Evolutionary conservation across 2,888 invertebrate genomes (phyloP).

Genomic region (Pogonocherus hispidulus): DNA sequence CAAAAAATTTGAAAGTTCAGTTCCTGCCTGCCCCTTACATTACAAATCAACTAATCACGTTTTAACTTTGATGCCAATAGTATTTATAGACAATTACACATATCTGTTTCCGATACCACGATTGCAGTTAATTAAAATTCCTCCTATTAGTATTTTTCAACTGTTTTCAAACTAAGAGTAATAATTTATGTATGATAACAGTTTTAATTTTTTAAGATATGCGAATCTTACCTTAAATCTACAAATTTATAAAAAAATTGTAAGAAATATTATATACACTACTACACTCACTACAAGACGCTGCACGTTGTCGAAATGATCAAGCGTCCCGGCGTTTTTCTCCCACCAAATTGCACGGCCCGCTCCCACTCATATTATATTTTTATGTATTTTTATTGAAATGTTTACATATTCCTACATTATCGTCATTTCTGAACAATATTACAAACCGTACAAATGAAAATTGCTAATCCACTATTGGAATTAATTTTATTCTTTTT

Average conservation of each 20-base stretch:
- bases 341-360: conserved; percentile 32
- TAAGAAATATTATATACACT: conserved; percentile 24
- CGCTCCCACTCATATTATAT: conserved; percentile 40
- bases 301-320: conserved; percentile 37
- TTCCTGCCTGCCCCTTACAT: neutral
- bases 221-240: conserved; percentile 26
- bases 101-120: conserved; percentile 20
- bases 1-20: neutral
- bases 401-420: neutral
- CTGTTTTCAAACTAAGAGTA: neutral
- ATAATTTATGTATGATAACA: too few species aligned
- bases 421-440: neutral
- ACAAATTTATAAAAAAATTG: conserved; percentile 20
- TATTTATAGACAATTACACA: conserved; percentile 47
- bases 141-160: neutral
- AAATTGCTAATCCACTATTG: too few species aligned
- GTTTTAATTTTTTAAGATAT: too few species aligned
- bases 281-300: conserved; percentile 36
- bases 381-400: conserved; percentile 28
- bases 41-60: conserved; percentile 1
- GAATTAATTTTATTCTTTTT: too few species aligned
- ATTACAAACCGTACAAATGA: too few species aligned
- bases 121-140: neutral
- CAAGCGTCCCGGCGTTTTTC: conserved; percentile 34
- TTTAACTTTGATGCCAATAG: conserved; percentile 36